Evolutionary conservation across 2,113 vertebrate genomes (phyloP).

Genomic region (Aspiorhynchus laticeps): DNA sequence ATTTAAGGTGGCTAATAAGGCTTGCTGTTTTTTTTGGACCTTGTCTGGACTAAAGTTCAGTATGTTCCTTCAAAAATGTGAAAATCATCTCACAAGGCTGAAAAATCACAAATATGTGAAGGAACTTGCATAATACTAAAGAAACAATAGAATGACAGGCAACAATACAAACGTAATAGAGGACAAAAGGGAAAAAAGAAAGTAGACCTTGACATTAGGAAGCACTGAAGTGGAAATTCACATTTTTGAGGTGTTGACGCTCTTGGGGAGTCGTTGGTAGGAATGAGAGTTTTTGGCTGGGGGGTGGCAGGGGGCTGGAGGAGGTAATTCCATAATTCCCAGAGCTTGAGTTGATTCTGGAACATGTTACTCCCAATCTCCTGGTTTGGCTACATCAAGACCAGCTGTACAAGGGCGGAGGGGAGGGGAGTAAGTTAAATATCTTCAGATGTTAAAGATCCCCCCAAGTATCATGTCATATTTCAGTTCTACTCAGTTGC

Average conservation of each 20-base stretch:
- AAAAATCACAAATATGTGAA: slow-evolving; percentile 8
- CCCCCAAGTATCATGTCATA: slow-evolving; percentile 29
- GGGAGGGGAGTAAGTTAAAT: slow-evolving; percentile 12
- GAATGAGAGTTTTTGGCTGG: not conserved
- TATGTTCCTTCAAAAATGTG: not conserved
- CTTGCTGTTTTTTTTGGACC: not conserved
- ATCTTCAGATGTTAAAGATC: slow-evolving; percentile 29
- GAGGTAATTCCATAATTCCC: slow-evolving; percentile 30
- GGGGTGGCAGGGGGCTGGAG: not conserved
- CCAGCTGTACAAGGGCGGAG: slow-evolving; percentile 40
- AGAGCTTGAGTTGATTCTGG: slow-evolving; percentile 32
- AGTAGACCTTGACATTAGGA: slow-evolving; percentile 25
- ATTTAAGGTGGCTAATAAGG: not conserved
- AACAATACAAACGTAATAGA: not conserved
- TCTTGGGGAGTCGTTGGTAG: slow-evolving; percentile 11
- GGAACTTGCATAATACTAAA: not conserved
- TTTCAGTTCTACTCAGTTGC: not conserved
- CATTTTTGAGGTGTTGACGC: slow-evolving; percentile 20
- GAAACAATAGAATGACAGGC: not conserved
- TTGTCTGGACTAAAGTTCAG: not conserved
- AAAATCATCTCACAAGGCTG: slow-evolving; percentile 12
- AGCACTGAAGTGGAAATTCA: slow-evolving; percentile 13
- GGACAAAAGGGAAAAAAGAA: not conserved
- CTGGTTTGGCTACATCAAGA: slow-evolving; percentile 38
- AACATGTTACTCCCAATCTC: slow-evolving; percentile 33